Base-by-base conservation (phyloP, 2,888 invertebrate genomes). In the Drosophila buzzatii region DNA sequence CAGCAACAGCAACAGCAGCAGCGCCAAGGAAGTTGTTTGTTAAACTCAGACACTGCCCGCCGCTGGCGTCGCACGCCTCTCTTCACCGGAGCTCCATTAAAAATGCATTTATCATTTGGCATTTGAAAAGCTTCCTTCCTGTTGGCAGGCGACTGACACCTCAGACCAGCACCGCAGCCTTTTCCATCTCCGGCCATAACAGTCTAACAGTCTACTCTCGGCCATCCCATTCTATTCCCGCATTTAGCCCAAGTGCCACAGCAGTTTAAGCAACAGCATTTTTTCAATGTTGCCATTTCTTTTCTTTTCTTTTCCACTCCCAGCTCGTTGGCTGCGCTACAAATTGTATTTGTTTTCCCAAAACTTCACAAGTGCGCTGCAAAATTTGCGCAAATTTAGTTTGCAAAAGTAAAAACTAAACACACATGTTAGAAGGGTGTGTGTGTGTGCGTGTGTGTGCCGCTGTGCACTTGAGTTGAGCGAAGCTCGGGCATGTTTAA, bases 81-180 rank as follows among this genome's bases (percentile, higher is more conserved):
- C 71, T 66, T 66, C 66, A 76, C 58, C 63, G 60, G 47, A 63
- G 75, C 79, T 89, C 89, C 85, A 85, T 85, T 85, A 85, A 85
- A 85, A 85, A 85, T 89, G 85, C 85, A 85, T 85, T 85, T 85
- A 85, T 85, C 85, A 85, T 85, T 89, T 85, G 85, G 89, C 84
- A 84, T 85, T 85, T 85, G 82, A 89, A 85, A 84, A 86, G 85
- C 89, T 85, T 89, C 86, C 89, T 84, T 86, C 86, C 89, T 79
- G 81, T 79, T 75, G 82, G 77, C 77, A 81, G 73, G 66, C 83
- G 66, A 67, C 81, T 77, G 83, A 81, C 80, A 82, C 81, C 77
- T 82, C 68, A 75, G 77, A 66, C 76, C 74, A 64, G 41, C 58
- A 64, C 66, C 62, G 39, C 60, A 58, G 72, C 49, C 79, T 67